Evolutionary conservation across 1,140 invertebrate species (phyloP), one percentile per base, ranked within the genome.

Genomic region (Galendromus occidentalis): DNA sequence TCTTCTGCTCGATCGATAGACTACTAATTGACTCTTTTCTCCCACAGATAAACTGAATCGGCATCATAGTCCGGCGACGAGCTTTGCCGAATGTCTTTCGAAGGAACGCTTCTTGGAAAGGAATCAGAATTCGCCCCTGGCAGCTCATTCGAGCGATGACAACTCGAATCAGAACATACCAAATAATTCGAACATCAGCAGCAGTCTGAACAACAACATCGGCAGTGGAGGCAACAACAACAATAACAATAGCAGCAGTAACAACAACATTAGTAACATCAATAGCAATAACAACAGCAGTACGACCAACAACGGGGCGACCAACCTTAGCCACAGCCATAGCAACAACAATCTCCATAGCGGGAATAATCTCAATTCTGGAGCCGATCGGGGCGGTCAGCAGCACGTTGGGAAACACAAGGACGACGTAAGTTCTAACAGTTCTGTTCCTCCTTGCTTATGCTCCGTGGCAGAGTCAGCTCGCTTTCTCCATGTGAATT

Each of bases 221-320:
- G 45, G 45, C 4, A 25, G 20, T 25, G 45, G 45, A 22, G 45
- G 45, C 28, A 47, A 76, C n/a, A 77, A 71, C 66, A 72, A 71
- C 9, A 79, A 72, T 65, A 69, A 71, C 4, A 75, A 71, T 64
- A 69, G 72, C 25, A 72, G 73, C 18, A 71, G 71, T 17, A 77
- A 71, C 69, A 65, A 33, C 76, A 39, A 77, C 77, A 67, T 75
- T 79, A 65, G 68, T 66, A 64, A 67, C 71, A 74, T 66, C 76
- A 76, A 69, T 75, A 84, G 66, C 78, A 82, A 9, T 39, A 39
- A 39, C 33, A 39, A 39, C 33, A 39, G 4, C 33, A 39, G 33
- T 39, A 9, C 33, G 33, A 39, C 33, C 33, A 39, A 39, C 33
- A 39, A 39, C 9, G 33, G 33, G 9, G 33, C 4, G 9, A 39